Evolutionary conservation across 2,888 invertebrate species (phyloP), one percentile per base, ranked within the genome.

Genomic region (Tetanocera ferruginea): DNA sequence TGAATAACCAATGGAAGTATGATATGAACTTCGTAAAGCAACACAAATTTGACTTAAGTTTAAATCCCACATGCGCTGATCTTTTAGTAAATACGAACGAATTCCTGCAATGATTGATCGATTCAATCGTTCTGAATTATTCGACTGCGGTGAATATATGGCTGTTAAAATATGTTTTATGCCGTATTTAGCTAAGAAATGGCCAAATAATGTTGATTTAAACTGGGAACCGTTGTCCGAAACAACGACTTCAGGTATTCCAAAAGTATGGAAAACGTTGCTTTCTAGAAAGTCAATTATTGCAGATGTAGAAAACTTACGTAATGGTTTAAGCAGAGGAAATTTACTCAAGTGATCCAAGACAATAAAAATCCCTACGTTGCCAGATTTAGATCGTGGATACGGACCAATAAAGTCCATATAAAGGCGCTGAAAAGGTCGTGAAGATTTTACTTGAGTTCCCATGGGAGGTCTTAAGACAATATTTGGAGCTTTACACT

Each of bases 291-390:
- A 72, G 11, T 76, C 69, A 5, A 57, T 43, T 28, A 76, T 62
- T 1, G 43, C 28, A 9, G 31, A 34, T 2, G 69, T 9, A 17
- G 69, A 34, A 69, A 69, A 80, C 74, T 31, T 76, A 28, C 23
- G 25, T 34, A 62, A 49, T 11, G 49, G 73, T 66, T 69, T 77
- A 71, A 79, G 55, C 67, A 70, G 64, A 25, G 73, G 78, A 43
- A 62, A 81, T 34, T 80, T 80, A 0, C 78, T 69, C 37, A 80
- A 74, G 31, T 80, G 78, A n/a, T 79, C 79, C 2, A 81, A 31
- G 0, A 77, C 70, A 14, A 81, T 78, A n/a, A 80, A 78, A 43
- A 81, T 77, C 17, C 78, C 69, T 5, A 76, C 28, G 17, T 77
- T 19, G 0, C 74, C 78, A 5, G 3, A 4, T 31, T 78, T 79